Conservation (phyloP, 1,140 invertebrate genomes). For the Platyscapa corneri region DNA sequence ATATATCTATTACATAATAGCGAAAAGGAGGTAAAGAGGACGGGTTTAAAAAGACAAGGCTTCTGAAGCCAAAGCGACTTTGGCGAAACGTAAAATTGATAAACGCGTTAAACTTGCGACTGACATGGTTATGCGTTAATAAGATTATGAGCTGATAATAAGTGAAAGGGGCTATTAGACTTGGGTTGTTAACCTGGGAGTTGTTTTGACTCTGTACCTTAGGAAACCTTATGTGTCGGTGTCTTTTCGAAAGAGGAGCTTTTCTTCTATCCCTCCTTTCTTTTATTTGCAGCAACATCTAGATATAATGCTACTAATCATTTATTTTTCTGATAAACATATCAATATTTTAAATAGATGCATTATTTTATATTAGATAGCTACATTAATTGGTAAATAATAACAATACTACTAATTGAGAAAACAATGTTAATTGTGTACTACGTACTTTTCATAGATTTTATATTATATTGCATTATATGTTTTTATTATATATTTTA, state of each 20-base stretch:
- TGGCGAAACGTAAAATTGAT: slow-evolving; percentile 13
- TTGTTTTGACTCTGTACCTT: not conserved
- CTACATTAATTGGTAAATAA: no score
- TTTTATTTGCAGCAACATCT: not conserved
- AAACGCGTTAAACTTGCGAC: not conserved
- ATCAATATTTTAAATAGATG: no score
- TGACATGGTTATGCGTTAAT: slow-evolving; percentile 5
- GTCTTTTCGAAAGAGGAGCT: not conserved
- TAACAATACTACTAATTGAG: no score
- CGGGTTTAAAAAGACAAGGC: not conserved
- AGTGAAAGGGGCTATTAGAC: slow-evolving; percentile 19
- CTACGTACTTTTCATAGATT: no score
- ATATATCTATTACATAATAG: no score
- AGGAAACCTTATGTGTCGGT: not conserved
- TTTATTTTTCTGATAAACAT: no score
- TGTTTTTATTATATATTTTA: no score
- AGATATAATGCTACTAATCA: not conserved
- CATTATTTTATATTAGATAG: no score
- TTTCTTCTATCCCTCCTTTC: not conserved
- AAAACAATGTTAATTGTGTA: no score
- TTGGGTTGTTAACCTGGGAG: slow-evolving; percentile 16
- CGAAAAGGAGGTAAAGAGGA: not conserved
- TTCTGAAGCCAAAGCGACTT: slow-evolving; percentile 4
- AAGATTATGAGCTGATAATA: slow-evolving; percentile 14
- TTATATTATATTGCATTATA: no score